phyloP scores from a whole-genome alignment of 2,797 vertebrate genomes.

The Sphenopsis melanotis region DNA sequence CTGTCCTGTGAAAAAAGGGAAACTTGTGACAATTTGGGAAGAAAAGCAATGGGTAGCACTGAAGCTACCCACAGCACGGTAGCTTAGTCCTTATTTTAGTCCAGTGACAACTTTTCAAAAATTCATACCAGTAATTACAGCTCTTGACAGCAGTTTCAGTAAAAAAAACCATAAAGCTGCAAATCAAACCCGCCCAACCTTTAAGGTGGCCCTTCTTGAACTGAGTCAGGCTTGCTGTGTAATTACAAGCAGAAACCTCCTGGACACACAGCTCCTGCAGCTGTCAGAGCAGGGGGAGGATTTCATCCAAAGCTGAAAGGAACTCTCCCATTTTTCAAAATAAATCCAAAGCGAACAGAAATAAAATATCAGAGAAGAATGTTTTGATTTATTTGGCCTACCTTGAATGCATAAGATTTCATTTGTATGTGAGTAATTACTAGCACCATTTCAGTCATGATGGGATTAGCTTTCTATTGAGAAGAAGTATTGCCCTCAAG shows the following conservation, averaged over 20 bases:
- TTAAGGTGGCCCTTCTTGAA: slow-evolving; percentile 5
- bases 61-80: background rate
- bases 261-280: rapidly evolving
- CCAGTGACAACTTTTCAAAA: background rate
- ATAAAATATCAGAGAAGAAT: background rate
- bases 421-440: background rate
- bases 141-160: background rate
- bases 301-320: background rate
- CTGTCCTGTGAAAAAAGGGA: background rate
- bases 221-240: background rate
- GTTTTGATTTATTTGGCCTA: background rate
- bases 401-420: background rate
- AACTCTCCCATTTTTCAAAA: background rate
- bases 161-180: slow-evolving; percentile 20
- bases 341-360: background rate
- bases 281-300: background rate
- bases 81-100: background rate
- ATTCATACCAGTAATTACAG: background rate
- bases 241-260: background rate
- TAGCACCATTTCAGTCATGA: background rate
- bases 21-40: background rate
- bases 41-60: background rate
- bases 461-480: background rate
- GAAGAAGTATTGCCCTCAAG: background rate
- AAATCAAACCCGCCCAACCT: background rate